Conservation (phyloP, 1,140 invertebrate species). For the Chironomus striatipennis region DNA sequence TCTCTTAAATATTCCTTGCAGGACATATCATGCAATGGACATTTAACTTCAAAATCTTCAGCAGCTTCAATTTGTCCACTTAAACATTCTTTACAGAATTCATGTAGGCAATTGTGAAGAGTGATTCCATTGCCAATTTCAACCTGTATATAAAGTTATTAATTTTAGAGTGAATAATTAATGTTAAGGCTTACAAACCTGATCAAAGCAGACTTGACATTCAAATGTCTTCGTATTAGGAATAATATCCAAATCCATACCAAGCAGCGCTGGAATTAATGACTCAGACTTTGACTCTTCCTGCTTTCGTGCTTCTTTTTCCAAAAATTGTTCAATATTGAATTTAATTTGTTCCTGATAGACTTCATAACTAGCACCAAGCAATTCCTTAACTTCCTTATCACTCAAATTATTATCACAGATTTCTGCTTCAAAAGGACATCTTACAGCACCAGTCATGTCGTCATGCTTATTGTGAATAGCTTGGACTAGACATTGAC, state of each 20-base stretch:
- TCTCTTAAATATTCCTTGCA: conserved; percentile 74
- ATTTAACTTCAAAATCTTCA: conserved; percentile 63
- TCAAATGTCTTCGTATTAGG: conserved; percentile 64
- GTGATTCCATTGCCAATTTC: conserved; percentile 59
- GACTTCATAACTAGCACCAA: not conserved
- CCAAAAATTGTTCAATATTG: not conserved
- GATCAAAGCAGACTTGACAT: conserved; percentile 74
- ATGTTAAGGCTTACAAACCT: conserved; percentile 29
- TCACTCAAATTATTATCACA: not conserved
- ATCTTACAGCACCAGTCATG: not conserved
- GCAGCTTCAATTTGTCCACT: conserved; percentile 62
- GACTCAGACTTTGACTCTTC: not conserved
- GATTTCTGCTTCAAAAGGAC: not conserved
- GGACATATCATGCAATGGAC: conserved; percentile 68
- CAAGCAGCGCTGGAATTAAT: conserved; percentile 42
- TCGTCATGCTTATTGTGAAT: not conserved
- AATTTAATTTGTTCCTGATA: not conserved
- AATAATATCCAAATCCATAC: conserved; percentile 67
- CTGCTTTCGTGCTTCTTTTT: not conserved
- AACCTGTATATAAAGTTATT: conserved; percentile 43
- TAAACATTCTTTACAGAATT: conserved; percentile 74
- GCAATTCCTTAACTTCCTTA: not conserved
- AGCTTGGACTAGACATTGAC: not conserved
- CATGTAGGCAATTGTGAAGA: conserved; percentile 80
- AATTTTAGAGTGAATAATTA: too few species aligned